Percentiles rank a stretch among this genome's conserved stretches.
Conservation (phyloP, 2,888 invertebrate genomes). For the Proisotoma minuta region DNA sequence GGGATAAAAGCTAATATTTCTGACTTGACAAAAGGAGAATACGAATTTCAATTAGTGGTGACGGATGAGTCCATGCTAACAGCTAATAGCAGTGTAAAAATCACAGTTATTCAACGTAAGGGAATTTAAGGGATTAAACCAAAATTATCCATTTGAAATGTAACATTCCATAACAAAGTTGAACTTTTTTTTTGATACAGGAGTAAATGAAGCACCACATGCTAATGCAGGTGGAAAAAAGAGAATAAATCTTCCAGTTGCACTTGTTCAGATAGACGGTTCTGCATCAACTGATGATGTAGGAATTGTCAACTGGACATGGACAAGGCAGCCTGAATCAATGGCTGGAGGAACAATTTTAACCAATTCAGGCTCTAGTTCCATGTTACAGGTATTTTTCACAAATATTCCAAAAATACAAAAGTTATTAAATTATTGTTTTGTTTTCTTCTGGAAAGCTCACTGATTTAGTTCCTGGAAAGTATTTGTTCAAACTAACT, state of each 20-base stretch:
- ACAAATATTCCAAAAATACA: no score
- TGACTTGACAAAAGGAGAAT: conserved; percentile 74
- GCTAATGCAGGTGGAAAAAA: conserved; percentile 53
- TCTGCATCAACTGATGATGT: conserved; percentile 75
- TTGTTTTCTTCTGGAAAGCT: conserved; percentile 54
- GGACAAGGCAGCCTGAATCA: conserved; percentile 70
- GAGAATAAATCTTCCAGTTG: conserved; percentile 76
- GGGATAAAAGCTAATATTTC: conserved; percentile 71
- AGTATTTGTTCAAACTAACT: conserved; percentile 82
- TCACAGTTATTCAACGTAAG: conserved; percentile 67
- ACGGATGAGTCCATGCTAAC: conserved; percentile 77
- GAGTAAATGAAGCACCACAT: conserved; percentile 80
- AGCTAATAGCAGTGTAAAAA: conserved; percentile 63
- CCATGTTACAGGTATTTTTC: conserved; percentile 64
- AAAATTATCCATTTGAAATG: no score
- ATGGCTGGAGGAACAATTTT: conserved; percentile 80
- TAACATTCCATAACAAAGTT: conserved; percentile 40
- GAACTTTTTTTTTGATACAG: no score
- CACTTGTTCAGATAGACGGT: conserved; percentile 74
- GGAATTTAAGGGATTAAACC: conserved; percentile 41
- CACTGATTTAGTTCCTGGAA: conserved; percentile 77
- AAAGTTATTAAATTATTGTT: no score
- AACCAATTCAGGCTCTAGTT: conserved; percentile 67
- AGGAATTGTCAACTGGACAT: conserved; percentile 74
- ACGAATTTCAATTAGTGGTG: conserved; percentile 74